These are phyloP conservation scores for Saturnia pavonia DNA, from an alignment of 2,888 invertebrate genomes.

Conservation along the genomic window DNA sequence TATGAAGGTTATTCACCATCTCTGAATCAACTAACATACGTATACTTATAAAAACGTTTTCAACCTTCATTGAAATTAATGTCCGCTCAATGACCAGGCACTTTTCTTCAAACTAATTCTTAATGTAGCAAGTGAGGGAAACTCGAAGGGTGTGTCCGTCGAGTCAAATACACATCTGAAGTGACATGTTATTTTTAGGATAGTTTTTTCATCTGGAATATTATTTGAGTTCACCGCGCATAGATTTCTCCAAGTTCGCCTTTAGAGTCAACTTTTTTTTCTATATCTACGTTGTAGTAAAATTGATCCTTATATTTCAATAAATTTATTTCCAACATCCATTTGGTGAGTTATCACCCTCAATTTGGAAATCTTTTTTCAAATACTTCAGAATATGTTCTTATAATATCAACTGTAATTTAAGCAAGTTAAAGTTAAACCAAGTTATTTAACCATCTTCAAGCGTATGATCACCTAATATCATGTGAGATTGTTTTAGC, in stretches of 20 bases:
- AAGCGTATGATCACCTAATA: too few relatives aligned
- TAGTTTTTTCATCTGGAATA: background rate
- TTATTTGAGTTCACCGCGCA: background rate
- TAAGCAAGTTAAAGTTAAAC: too few relatives aligned
- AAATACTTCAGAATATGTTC: too few relatives aligned
- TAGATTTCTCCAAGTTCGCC: background rate
- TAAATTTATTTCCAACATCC: too few relatives aligned
- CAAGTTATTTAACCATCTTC: too few relatives aligned
- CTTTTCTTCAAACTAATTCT: constrained; percentile 31
- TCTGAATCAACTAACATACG: background rate
- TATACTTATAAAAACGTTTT: constrained; percentile 26
- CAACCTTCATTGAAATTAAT: constrained; percentile 58
- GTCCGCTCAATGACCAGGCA: constrained; percentile 46
- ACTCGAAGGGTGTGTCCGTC: background rate
- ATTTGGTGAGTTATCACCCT: too few relatives aligned
- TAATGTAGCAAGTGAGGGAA: constrained; percentile 4
- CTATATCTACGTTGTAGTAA: too few relatives aligned
- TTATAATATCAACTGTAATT: too few relatives aligned
- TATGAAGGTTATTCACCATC: background rate
- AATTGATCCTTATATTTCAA: too few relatives aligned
- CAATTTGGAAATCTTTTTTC: too few relatives aligned
- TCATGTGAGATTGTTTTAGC: too few relatives aligned
- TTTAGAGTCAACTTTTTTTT: background rate
- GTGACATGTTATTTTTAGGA: background rate
- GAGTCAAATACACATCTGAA: background rate